Base-by-base conservation (phyloP, 2,113 vertebrate genomes). In the human region DNA sequence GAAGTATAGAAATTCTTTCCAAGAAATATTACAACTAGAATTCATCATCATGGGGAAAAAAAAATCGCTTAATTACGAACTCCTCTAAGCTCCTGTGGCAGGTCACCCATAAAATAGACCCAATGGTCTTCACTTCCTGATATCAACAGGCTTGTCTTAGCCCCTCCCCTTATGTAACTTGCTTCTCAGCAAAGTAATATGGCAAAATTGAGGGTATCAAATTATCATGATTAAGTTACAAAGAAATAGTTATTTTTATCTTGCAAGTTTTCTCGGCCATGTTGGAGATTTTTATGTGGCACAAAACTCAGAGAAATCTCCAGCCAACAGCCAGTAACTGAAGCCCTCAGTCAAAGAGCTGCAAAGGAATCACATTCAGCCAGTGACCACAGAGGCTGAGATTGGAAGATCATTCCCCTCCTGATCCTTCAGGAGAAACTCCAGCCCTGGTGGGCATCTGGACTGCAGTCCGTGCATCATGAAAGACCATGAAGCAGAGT, bases 391-490 rank as follows among this genome's bases (percentile, higher is more conserved):
- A 4, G 25, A n/a, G 55, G 6, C 61, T 43, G 40, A 82, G 23
- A 55, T 14, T 61, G 64, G 35, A 84, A 52, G 13, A 30, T 50
- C 5, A 20, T 30, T 86, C n/a, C 2, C 3, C 13, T 70, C 3
- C 8, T n/a, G 16, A 89, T 48, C 3, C 10, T 75, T 86, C 10
- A 80, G 7, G 22, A 38, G 13, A 87, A 66, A 73, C 1, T 4
- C 1, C 3, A n/a, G 12, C 8, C 2, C 1, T n/a, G 4, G 20
- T 2, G 16, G 66, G 43, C 35, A 43, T 3, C 3, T n/a, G 57
- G 43, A 48, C 10, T 35, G 0, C 4, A 66, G 27, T 3, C 27
- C 45, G 2, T 10, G 45, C 45, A 45, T 18, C 20, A 38, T 22
- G 6, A 75, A 43, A 73, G 35, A 35, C 7, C 1, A 17, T 12